A percentile compares a stretch with the other conserved stretches of the same genome.
These are phyloP conservation scores for Paelopatides confundens DNA, from an alignment of 53 echinoderm and acorn worm species.

Conservation along the genomic window DNA sequence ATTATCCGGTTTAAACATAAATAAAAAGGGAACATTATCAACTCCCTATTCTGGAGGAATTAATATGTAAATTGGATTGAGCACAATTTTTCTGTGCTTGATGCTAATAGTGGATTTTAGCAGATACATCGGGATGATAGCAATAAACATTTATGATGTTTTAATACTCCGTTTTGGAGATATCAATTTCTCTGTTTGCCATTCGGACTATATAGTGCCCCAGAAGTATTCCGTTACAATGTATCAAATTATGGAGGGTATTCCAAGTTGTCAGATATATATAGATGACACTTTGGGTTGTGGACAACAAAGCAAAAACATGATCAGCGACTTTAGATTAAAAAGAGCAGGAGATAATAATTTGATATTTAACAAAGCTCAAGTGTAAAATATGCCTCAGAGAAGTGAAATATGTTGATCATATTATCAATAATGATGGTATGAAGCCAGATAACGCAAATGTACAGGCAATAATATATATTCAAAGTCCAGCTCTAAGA, in stretches of 20 bases:
- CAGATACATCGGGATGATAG: background rate
- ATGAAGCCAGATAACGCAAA: background rate
- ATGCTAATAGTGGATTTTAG: constrained; percentile 39
- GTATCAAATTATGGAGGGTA: background rate
- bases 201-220: background rate
- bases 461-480: constrained; percentile 19
- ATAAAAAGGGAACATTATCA: constrained; percentile 61
- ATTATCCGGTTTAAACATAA: too few relatives aligned
- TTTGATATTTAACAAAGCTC: constrained; percentile 10
- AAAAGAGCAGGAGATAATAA: background rate
- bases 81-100: constrained; percentile 5
- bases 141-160: background rate
- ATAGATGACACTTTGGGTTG: constrained; percentile 17
- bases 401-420: constrained; percentile 20
- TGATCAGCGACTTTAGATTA: background rate
- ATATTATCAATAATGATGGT: background rate
- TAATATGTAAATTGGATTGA: background rate
- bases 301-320: background rate
- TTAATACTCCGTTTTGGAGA: background rate
- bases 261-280: constrained; percentile 7
- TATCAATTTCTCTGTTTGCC: constrained; percentile 10
- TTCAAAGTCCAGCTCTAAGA: background rate
- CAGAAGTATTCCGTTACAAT: background rate
- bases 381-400: constrained; percentile 11
- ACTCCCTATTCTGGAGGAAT: constrained; percentile 52